Percentiles rank a stretch among this genome's conserved stretches.
These are phyloP conservation scores for Pammene aurita DNA, from an alignment of 2,888 invertebrate species.

Conservation along the genomic window DNA sequence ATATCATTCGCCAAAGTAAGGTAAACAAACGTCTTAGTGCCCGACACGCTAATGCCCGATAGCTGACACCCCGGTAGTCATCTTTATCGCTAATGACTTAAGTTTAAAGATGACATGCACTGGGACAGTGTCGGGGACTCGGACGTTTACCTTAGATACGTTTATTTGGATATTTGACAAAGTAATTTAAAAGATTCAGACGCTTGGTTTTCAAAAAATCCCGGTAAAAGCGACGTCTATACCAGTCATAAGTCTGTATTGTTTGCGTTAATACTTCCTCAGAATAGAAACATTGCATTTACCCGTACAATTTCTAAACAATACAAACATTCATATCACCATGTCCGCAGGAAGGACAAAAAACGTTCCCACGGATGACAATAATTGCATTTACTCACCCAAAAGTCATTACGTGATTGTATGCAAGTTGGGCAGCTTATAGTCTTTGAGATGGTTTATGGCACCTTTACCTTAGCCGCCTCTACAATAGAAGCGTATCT, in stretches of 20 bases:
- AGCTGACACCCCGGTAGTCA: too few relatives aligned
- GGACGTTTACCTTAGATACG: too few relatives aligned
- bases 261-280: conserved; percentile 12
- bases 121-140: too few relatives aligned
- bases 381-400: conserved; percentile 73
- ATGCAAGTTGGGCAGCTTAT: conserved; percentile 73
- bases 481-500: conserved; percentile 64
- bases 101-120: too few relatives aligned
- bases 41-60: too few relatives aligned
- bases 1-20: too few relatives aligned
- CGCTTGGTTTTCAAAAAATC: not conserved
- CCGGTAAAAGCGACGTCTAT: conserved; percentile 1
- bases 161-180: too few relatives aligned
- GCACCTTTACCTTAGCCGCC: conserved; percentile 71
- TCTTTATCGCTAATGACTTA: too few relatives aligned
- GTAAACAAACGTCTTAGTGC: too few relatives aligned
- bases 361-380: conserved; percentile 73
- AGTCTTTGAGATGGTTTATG: conserved; percentile 64
- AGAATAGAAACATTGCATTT: conserved; percentile 27
- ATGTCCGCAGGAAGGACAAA: conserved; percentile 58
- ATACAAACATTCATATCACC: conserved; percentile 28
- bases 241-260: conserved; percentile 1
- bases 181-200: not conserved
- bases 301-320: conserved; percentile 28
- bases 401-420: conserved; percentile 78